These are phyloP conservation scores for Megalonaias nervosa DNA, from an alignment of 1,140 invertebrate species.

Conservation along the genomic window DNA sequence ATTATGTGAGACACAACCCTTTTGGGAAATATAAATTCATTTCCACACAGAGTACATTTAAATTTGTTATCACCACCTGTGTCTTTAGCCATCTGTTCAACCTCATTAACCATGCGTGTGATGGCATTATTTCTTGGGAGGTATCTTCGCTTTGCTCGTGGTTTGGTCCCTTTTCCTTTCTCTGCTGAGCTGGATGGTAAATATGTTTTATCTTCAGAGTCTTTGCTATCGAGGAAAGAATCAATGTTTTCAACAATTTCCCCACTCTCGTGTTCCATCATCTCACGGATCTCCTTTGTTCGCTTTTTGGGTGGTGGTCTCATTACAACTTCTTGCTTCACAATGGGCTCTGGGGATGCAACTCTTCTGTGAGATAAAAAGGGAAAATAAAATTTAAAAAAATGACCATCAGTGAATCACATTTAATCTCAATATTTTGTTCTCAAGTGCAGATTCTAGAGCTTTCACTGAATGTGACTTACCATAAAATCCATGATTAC, in stretches of 20 bases:
- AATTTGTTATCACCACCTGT: constrained; percentile 44
- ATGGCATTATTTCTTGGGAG: constrained; percentile 22
- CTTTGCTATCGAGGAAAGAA: not conserved
- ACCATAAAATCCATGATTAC: no score
- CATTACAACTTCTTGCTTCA: constrained; percentile 9
- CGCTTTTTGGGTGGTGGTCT: constrained; percentile 65
- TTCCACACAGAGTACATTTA: constrained; percentile 53
- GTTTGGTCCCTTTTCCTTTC: constrained; percentile 7
- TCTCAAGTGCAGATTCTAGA: no score
- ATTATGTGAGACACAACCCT: constrained; percentile 49
- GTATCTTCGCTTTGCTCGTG: not conserved
- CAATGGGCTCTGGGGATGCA: no score
- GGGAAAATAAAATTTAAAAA: no score
- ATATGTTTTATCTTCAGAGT: constrained; percentile 5
- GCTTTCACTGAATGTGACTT: no score
- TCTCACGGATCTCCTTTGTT: constrained; percentile 50
- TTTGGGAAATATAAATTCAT: constrained; percentile 58
- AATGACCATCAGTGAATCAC: no score
- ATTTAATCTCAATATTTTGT: no score
- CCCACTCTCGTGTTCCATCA: constrained; percentile 43
- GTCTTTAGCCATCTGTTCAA: constrained; percentile 41
- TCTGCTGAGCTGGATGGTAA: not conserved
- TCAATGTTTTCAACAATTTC: constrained; percentile 2
- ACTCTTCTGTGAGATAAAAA: no score
- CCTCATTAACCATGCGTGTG: constrained; percentile 36